These are phyloP conservation scores for Arnoldichthys spilopterus DNA, from an alignment of 2,797 vertebrate species.

Conservation along the genomic window DNA sequence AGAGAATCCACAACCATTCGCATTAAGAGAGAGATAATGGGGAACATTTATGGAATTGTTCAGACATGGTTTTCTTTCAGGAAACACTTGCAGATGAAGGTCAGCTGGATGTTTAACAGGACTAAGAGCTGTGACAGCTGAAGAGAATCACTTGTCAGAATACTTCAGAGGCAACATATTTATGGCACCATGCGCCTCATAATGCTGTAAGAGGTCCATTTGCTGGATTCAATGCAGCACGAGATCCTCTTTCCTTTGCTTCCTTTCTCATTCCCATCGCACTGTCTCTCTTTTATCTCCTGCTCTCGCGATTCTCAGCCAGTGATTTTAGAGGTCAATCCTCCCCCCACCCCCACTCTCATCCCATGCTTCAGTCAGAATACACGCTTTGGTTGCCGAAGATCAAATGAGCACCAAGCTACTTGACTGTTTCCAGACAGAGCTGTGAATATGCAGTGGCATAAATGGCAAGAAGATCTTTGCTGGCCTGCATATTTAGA, in stretches of 20 bases:
- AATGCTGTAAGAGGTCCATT: constrained; percentile 67
- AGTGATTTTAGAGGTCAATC: constrained; percentile 74
- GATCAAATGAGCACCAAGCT: constrained; percentile 72
- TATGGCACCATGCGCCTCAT: constrained; percentile 77
- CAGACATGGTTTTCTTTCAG: constrained; percentile 54
- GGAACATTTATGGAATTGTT: constrained; percentile 60
- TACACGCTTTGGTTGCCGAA: constrained; percentile 67
- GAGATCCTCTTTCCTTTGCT: constrained; percentile 46
- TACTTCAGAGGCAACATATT: constrained; percentile 73
- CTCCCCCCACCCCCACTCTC: constrained; percentile 48
- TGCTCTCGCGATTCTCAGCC: constrained; percentile 58
- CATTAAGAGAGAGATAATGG: constrained; percentile 64
- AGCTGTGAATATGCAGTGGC: constrained; percentile 66
- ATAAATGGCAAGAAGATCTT: constrained; percentile 63
- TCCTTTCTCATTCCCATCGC: constrained; percentile 50
- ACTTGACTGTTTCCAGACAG: constrained; percentile 69
- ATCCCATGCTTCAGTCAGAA: constrained; percentile 67
- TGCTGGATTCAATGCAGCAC: constrained; percentile 57
- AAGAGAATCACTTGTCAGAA: constrained; percentile 76
- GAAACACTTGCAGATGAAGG: constrained; percentile 70
- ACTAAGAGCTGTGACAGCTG: constrained; percentile 73
- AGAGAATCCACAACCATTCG: constrained; percentile 57
- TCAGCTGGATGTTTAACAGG: constrained; percentile 72
- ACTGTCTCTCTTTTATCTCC: constrained; percentile 55
- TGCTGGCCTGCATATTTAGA: constrained; percentile 65